Evolutionary conservation across 2,888 invertebrate species (phyloP).

Genomic region (Baccha elongata): DNA sequence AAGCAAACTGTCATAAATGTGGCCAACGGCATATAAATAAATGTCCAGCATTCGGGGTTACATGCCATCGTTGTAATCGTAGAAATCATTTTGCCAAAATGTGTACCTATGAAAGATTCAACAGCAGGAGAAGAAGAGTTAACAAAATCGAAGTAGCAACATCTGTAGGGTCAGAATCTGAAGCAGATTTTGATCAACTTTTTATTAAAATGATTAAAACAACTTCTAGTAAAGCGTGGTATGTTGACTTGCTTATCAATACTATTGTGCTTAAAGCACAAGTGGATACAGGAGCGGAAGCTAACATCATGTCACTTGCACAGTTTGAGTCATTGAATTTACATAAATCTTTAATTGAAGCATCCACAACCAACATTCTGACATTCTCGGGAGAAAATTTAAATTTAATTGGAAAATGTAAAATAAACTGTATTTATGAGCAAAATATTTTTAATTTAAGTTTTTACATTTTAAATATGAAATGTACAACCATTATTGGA

Average conservation of each 20-base stretch:
- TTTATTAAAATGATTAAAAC: background rate
- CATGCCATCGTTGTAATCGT: background rate
- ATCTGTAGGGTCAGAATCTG: no score
- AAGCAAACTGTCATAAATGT: background rate
- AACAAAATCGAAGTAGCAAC: background rate
- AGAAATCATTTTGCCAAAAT: background rate
- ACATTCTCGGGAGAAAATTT: constrained; percentile 1
- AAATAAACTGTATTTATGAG: background rate
- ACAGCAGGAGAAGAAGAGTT: background rate
- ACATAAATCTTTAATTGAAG: background rate
- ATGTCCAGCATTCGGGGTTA: background rate
- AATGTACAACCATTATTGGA: constrained; percentile 50
- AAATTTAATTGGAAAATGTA: background rate
- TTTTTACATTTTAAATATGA: no score
- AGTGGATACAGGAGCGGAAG: constrained; percentile 22
- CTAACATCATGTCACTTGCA: background rate
- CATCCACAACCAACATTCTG: background rate
- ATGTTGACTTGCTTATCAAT: background rate
- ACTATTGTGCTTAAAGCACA: background rate
- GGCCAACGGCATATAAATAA: background rate
- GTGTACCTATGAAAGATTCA: background rate
- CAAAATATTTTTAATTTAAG: background rate
- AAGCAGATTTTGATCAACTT: background rate
- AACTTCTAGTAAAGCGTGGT: background rate
- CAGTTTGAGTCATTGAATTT: background rate